Percentiles rank a stretch among this genome's conserved stretches.
Conservation (phyloP, 2,888 invertebrate genomes). For the Lochmaea capreae region DNA sequence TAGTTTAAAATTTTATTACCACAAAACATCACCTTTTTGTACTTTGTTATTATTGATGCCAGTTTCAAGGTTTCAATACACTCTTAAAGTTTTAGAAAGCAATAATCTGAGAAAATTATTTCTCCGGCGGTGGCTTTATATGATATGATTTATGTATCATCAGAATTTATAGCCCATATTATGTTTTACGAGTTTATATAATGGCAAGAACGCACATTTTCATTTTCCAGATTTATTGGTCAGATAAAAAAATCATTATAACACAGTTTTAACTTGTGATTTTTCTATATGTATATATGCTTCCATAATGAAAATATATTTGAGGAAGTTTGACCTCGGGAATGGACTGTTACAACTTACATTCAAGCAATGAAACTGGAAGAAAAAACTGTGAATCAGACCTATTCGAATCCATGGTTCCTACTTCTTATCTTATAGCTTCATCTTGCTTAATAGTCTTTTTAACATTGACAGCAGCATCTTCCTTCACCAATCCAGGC, state of each 20-base stretch:
- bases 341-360: too few species aligned
- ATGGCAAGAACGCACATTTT: neutral
- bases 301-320: too few species aligned
- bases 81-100: neutral
- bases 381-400: too few species aligned
- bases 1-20: neutral
- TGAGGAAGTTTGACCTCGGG: too few species aligned
- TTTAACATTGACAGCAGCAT: too few species aligned
- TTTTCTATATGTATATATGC: too few species aligned
- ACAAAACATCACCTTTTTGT: neutral
- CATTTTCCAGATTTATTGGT: conserved; percentile 1
- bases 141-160: neutral
- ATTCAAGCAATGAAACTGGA: too few species aligned
- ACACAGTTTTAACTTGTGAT: neutral
- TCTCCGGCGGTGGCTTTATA: neutral
- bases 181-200: neutral
- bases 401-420: too few species aligned
- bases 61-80: neutral
- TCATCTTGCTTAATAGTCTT: too few species aligned
- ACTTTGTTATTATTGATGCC: neutral
- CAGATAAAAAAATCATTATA: neutral
- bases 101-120: neutral
- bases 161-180: conserved; percentile 1
- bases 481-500: too few species aligned
- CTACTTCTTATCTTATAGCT: too few species aligned